phyloP scores from a whole-genome alignment of 2,797 vertebrate species.

The Columba guinea region DNA sequence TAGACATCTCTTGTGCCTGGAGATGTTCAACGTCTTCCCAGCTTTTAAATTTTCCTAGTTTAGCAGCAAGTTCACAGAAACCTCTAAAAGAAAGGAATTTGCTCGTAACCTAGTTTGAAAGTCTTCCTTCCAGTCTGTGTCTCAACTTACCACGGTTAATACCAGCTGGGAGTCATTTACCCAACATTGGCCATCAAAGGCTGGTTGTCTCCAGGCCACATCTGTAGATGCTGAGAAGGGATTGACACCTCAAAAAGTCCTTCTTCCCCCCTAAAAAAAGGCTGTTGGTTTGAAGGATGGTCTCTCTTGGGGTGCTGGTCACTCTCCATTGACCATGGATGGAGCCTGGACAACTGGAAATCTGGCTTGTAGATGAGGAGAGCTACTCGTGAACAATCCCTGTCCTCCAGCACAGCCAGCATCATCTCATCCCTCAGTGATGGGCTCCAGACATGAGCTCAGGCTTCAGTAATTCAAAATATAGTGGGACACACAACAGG shows the following conservation, averaged over 20 bases:
- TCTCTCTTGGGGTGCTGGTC: neutral
- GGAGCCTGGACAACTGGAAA: neutral
- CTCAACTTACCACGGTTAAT: too few species aligned
- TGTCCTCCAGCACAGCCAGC: neutral
- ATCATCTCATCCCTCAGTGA: too few species aligned
- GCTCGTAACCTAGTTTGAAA: neutral
- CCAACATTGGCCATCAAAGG: fast-evolving
- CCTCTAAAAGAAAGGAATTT: neutral
- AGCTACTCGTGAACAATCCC: neutral
- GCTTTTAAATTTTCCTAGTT: neutral
- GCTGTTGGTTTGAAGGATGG: neutral
- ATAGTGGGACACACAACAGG: fast-evolving
- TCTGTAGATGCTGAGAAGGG: neutral
- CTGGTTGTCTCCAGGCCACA: neutral
- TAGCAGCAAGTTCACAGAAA: neutral
- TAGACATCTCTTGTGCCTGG: neutral
- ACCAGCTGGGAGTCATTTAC: neutral
- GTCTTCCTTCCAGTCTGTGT: neutral
- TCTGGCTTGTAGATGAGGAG: neutral
- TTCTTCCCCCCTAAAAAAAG: neutral
- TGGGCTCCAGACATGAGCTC: fast-evolving
- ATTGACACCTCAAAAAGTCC: neutral
- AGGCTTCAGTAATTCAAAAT: neutral
- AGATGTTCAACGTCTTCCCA: neutral
- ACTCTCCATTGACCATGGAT: neutral